A percentile compares a stretch with the other conserved stretches of the same genome.
Evolutionary conservation across 2,888 invertebrate genomes (phyloP).

Genomic region (Leptopilina myrica): DNA sequence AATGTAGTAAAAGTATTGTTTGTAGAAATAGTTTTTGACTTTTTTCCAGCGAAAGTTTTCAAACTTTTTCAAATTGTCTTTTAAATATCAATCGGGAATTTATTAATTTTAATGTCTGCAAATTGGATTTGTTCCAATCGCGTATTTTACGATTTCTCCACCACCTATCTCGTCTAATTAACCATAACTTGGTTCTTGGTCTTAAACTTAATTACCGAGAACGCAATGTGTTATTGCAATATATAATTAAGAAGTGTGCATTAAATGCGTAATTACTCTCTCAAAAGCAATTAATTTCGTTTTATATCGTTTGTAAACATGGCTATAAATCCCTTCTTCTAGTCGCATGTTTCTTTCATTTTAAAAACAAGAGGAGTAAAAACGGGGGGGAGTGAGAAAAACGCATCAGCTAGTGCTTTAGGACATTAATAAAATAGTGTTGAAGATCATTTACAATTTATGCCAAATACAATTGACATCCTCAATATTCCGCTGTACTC

Average conservation of each 20-base stretch:
- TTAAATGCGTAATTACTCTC: conserved; percentile 40
- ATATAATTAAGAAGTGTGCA: conserved; percentile 31
- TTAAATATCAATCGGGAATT: not conserved
- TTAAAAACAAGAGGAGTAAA: not conserved
- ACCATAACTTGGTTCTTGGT: conserved; percentile 29
- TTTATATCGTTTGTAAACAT: conserved; percentile 23
- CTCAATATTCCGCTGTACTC: conserved; percentile 6
- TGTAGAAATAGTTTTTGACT: too few relatives aligned
- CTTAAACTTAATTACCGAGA: conserved; percentile 32
- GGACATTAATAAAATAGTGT: not conserved
- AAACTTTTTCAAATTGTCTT: too few relatives aligned
- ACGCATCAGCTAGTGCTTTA: not conserved
- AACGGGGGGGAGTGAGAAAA: too few relatives aligned
- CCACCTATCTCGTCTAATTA: conserved; percentile 34
- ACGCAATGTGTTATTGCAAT: conserved; percentile 32
- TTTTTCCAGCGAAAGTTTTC: too few relatives aligned
- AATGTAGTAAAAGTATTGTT: not conserved
- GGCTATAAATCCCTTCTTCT: conserved; percentile 11
- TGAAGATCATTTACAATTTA: not conserved
- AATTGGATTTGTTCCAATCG: conserved; percentile 21
- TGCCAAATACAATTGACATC: not conserved
- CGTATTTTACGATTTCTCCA: conserved; percentile 22
- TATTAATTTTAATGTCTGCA: not conserved
- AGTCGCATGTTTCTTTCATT: conserved; percentile 12
- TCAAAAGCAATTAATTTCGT: conserved; percentile 26